Evolutionary conservation across 2,888 invertebrate genomes (phyloP), one percentile per base, ranked within the genome.

Genomic region (Mellilla xanthometata): DNA sequence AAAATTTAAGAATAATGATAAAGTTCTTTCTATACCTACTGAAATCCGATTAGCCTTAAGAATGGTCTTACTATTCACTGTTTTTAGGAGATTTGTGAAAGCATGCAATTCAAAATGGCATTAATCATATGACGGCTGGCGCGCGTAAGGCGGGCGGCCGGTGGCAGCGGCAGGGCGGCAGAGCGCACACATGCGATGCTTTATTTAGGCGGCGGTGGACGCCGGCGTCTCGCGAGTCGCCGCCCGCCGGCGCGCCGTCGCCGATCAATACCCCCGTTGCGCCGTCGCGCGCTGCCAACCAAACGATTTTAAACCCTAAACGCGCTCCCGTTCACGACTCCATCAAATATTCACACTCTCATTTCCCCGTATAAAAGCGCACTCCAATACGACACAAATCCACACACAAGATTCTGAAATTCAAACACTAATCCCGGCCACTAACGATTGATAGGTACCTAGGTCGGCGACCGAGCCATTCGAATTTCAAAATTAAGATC

Each of bases 201-300:
- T 87, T 86, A 87, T 88, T 88, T 89, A 88, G 86, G 87, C 84
- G 84, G 84, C 82, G 65, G 76, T 73, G 79, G 68, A 83, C 86
- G 86, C 82, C 86, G 81, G 84, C 85, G 85, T 85, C 87, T 86
- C 78, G 79, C 81, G 76, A 71, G 79, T 72, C 78, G 76, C n/a
- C n/a, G n/a, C n/a, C n/a, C 74, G 75, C 71, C 76, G 72, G 72
- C 76, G 72, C 56, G 73, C 63, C 74, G 68, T 72, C 78, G 76
- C 76, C 87, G 87, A 89, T 89, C 89, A 88, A 89, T 89, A 89
- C 85, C 79, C 83, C 62, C 81, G 67, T 72, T 82, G 88, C 88
- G 89, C 88, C 88, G 87, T 72, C 84, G 88, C 88, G 85, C 73
- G 74, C 71, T 81, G 76, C 66, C 66, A 69, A 56, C 58, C 81